Conservation (phyloP, 2,113 vertebrate genomes). For the Empidonax alnorum region DNA sequence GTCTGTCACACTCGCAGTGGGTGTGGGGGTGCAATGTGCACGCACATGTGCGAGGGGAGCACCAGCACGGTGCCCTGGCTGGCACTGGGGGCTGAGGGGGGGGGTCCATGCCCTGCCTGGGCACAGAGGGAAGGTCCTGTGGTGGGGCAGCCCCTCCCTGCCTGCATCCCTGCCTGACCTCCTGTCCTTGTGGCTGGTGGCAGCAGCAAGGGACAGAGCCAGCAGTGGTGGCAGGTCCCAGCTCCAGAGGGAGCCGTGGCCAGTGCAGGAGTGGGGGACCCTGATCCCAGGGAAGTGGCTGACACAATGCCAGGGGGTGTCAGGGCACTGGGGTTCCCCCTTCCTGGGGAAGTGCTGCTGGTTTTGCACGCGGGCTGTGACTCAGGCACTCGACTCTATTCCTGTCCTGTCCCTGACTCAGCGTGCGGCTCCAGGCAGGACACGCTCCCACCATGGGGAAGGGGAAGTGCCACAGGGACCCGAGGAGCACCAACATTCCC, state of each 20-base stretch:
- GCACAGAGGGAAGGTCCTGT: background rate
- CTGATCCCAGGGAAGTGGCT: background rate
- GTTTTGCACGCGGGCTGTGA: background rate
- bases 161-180: background rate
- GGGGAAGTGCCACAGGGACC: background rate
- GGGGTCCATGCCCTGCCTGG: background rate
- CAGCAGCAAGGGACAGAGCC: background rate
- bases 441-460: fast-evolving
- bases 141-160: background rate
- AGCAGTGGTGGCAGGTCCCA: background rate
- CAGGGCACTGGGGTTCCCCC: background rate
- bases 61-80: background rate
- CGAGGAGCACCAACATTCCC: fast-evolving
- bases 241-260: background rate
- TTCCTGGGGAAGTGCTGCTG: background rate
- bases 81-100: background rate
- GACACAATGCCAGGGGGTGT: background rate
- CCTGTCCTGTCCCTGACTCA: background rate
- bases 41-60: background rate
- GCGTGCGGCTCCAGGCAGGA: background rate
- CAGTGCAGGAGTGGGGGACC: background rate
- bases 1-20: fast-evolving
- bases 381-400: background rate
- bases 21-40: background rate
- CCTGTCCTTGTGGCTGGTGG: background rate